These are phyloP conservation scores for Apogon talboti DNA, from an alignment of 2,797 vertebrate genomes.

Conservation along the genomic window DNA sequence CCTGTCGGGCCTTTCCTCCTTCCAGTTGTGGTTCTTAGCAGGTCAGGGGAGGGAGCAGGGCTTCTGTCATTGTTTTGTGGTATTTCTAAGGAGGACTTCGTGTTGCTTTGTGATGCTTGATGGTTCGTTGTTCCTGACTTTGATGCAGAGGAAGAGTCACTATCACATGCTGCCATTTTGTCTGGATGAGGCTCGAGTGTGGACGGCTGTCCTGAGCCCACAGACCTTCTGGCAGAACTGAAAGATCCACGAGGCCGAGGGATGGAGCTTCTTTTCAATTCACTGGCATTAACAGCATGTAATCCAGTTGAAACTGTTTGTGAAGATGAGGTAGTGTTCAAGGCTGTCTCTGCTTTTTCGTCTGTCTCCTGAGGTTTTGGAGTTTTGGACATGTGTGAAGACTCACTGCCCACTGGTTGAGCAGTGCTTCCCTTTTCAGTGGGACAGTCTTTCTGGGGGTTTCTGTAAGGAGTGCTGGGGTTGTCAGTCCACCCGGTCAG, in stretches of 20 bases:
- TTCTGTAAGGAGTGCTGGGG: conserved; percentile 55
- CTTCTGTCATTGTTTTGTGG: conserved; percentile 33
- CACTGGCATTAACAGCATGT: conserved; percentile 26
- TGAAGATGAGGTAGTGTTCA: conserved; percentile 12
- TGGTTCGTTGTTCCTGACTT: conserved; percentile 34
- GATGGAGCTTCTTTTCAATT: conserved; percentile 65
- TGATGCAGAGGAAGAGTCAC: conserved; percentile 15
- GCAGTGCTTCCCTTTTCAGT: conserved; percentile 20
- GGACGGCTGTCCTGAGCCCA: conserved; percentile 53
- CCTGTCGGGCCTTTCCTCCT: conserved; percentile 43
- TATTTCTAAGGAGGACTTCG: conserved; percentile 13
- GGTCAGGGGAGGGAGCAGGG: conserved; percentile 4
- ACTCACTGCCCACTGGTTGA: conserved; percentile 1
- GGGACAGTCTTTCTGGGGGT: conserved; percentile 31
- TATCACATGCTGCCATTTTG: conserved; percentile 32
- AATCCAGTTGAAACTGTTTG: not conserved
- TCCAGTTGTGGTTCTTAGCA: conserved; percentile 43
- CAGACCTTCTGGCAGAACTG: conserved; percentile 53
- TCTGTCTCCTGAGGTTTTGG: conserved; percentile 22
- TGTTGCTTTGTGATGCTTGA: conserved; percentile 25
- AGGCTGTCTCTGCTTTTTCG: not conserved
- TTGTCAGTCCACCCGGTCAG: conserved; percentile 68
- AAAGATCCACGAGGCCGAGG: conserved; percentile 49
- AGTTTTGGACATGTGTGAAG: not conserved
- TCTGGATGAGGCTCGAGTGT: conserved; percentile 21